These are phyloP conservation scores for Meteorus sp. DNA, from an alignment of 1,140 invertebrate genomes.

Conservation along the genomic window DNA sequence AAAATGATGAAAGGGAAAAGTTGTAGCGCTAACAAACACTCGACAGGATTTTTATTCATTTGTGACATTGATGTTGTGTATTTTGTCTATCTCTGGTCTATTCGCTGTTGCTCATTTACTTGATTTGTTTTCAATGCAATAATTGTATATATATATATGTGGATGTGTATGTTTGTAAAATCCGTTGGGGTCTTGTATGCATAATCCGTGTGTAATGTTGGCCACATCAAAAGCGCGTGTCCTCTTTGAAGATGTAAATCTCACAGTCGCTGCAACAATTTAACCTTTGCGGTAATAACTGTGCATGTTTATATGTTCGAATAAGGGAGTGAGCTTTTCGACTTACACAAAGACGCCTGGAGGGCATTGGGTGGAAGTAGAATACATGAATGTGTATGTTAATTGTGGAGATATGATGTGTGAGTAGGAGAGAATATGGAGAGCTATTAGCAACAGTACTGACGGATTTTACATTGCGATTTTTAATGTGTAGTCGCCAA, in stretches of 20 bases:
- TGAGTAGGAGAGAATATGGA: background rate
- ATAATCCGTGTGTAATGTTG: background rate
- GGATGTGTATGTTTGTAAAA: no score
- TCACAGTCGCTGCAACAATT: constrained; percentile 41
- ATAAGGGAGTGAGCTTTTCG: no score
- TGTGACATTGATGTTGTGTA: no score
- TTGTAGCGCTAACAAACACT: no score
- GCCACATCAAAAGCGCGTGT: constrained; percentile 44
- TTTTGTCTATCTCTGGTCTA: no score
- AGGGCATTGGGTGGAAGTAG: background rate
- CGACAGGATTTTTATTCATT: no score
- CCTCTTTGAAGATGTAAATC: constrained; percentile 46
- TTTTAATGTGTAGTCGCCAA: background rate
- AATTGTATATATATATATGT: no score
- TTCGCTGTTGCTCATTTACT: no score
- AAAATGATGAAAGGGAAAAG: no score
- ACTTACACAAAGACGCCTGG: background rate
- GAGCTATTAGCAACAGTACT: background rate
- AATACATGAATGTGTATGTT: background rate
- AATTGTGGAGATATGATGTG: background rate
- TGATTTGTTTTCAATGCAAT: background rate
- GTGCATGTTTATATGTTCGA: background rate
- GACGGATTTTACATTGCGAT: no score
- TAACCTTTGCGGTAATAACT: constrained; percentile 40
- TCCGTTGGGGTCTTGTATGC: background rate